Percentiles rank a stretch among this genome's conserved stretches.
Conservation (phyloP, 2,113 vertebrate species). For the Anolis carolinensis region DNA sequence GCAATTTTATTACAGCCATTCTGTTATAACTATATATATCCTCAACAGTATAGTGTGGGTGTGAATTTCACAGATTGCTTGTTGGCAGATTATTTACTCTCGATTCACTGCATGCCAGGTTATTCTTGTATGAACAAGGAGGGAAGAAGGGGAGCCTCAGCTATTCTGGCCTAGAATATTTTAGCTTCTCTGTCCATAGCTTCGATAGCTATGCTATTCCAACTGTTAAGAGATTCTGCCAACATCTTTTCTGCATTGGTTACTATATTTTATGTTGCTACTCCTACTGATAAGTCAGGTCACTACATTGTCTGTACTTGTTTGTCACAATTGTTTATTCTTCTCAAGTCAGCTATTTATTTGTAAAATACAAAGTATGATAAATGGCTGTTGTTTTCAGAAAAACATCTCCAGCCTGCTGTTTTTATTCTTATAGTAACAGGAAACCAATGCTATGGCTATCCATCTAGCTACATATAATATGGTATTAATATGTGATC, state of each 20-base stretch:
- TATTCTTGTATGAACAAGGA: slow-evolving; percentile 55
- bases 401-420: not conserved
- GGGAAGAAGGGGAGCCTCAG: slow-evolving; percentile 29
- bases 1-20: not conserved
- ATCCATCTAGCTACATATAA: not conserved
- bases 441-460: not conserved
- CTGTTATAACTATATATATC: slow-evolving; percentile 35
- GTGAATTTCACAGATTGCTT: slow-evolving; percentile 40
- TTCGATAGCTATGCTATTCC: not conserved
- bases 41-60: slow-evolving; percentile 14
- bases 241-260: not conserved
- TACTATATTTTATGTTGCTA: not conserved
- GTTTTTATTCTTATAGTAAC: slow-evolving; percentile 32
- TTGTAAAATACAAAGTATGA: not conserved
- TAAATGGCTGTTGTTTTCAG: slow-evolving; percentile 8
- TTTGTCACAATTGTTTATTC: slow-evolving; percentile 1
- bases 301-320: not conserved
- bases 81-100: slow-evolving; percentile 38
- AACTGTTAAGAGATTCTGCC: slow-evolving; percentile 16
- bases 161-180: slow-evolving; percentile 42
- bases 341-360: slow-evolving; percentile 2
- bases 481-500: not conserved
- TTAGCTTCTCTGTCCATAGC: not conserved
- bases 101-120: slow-evolving; percentile 61
- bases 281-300: not conserved